Conservation (phyloP, 2,888 invertebrate genomes). For the Cataglyphis rosenhaueri region DNA sequence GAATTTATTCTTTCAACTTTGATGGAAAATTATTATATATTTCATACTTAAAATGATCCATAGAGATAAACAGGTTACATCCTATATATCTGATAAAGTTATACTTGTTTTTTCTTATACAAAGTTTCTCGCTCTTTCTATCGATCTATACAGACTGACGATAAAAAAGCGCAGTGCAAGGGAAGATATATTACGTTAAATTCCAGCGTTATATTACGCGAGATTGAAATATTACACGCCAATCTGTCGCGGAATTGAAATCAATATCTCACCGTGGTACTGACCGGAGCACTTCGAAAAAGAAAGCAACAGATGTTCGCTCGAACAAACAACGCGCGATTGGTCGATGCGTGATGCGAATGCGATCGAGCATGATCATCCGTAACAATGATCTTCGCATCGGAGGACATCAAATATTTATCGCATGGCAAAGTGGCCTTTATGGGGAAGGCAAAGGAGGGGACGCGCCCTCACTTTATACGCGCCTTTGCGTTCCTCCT, state of each 20-base stretch:
- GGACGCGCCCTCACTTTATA: conserved; percentile 36
- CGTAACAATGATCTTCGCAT: conserved; percentile 48
- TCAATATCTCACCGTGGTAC: conserved; percentile 37
- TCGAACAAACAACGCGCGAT: conserved; percentile 41
- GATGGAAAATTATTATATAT: conserved; percentile 5
- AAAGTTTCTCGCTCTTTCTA: not conserved
- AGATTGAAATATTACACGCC: conserved; percentile 47
- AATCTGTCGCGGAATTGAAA: conserved; percentile 39
- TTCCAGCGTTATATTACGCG: conserved; percentile 33
- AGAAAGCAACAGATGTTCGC: conserved; percentile 52
- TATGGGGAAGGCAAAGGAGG: conserved; percentile 29
- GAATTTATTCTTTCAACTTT: conserved; percentile 13
- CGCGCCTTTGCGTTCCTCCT: conserved; percentile 30
- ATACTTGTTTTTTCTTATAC: not conserved
- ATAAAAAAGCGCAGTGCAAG: not conserved
- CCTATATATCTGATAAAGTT: not conserved
- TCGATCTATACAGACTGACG: not conserved
- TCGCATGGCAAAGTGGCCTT: conserved; percentile 46
- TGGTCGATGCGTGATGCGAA: conserved; percentile 41
- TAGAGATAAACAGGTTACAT: not conserved
- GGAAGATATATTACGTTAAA: conserved; percentile 34
- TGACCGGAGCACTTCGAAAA: conserved; percentile 35
- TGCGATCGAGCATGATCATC: conserved; percentile 29
- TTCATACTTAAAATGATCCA: conserved; percentile 8
- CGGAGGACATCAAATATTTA: conserved; percentile 55